Evolutionary conservation across 1,140 invertebrate species (phyloP), one percentile per base, ranked within the genome.

Genomic region (Rhyacophila brunnea): DNA sequence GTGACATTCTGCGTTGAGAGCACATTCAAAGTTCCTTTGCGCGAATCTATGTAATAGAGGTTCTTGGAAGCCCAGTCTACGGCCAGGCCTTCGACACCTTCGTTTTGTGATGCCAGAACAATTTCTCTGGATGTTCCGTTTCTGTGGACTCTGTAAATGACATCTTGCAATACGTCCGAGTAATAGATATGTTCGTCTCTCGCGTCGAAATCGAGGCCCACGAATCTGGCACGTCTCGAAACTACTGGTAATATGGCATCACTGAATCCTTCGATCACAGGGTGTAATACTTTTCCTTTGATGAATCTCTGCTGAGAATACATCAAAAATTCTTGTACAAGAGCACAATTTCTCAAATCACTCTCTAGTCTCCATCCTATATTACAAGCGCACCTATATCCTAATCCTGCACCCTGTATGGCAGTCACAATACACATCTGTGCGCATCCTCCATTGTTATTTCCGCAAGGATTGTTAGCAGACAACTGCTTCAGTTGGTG

Each of bases 51-150:
- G 74, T 98, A 99, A 74, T 98, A 99, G 0, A 99, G 80, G 72
- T 98, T 98, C 70, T 98, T 96, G 0, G 95, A 90, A 0, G 91
- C 91, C 96, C 96, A 99, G 71, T 99, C 97, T 0, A 98, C 90
- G 1, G 95, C 94, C 34, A 99, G 79, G 3, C 95, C 96, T 81
- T 99, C 96, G 0, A 99, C 95, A 0, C 94, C 94, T 78, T 98
- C 95, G 68, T 98, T 98, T 71, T 97, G 95, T 13, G 93, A 96
- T 7, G 95, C 93, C 14, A 98, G 70, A 0, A 98, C 93, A 47
- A 95, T 96, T 73, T 96, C 93, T 6, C 88, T 82, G 0, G 89
- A 87, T 0, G 92, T 93, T 53, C 93, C 93, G 73, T 95, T 94
- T 57, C 88, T 83, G 65, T 92, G 90, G 0, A 95, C 88, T 43